Percentiles rank a stretch among this genome's conserved stretches.
Evolutionary conservation across 2,888 invertebrate genomes (phyloP).

Genomic region (Acanthoscelides obtectus): DNA sequence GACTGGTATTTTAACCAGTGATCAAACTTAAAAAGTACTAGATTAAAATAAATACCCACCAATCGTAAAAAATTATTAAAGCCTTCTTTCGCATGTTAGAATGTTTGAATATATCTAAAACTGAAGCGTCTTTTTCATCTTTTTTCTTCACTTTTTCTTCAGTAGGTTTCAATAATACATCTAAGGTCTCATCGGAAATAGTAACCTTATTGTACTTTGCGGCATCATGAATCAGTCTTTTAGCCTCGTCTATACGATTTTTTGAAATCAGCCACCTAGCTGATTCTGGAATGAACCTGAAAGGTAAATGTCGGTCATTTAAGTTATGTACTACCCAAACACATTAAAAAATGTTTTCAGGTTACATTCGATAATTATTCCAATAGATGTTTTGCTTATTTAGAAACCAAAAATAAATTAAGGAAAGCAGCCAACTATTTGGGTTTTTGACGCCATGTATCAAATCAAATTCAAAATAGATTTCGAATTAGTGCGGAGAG

Average conservation of each 20-base stretch:
- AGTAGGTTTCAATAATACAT: conserved; percentile 49
- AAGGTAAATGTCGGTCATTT: conserved; percentile 9
- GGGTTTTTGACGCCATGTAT: too few species aligned
- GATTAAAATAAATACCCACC: conserved; percentile 58
- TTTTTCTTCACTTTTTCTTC: conserved; percentile 26
- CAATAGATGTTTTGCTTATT: too few species aligned
- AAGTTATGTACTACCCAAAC: too few species aligned
- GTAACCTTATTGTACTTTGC: conserved; percentile 62
- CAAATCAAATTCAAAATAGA: too few species aligned
- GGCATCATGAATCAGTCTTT: conserved; percentile 56
- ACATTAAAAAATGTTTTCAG: too few species aligned
- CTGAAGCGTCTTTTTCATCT: conserved; percentile 21
- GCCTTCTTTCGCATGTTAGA: conserved; percentile 62
- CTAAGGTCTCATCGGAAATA: conserved; percentile 53
- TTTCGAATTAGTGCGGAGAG: too few species aligned
- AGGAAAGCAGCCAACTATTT: too few species aligned
- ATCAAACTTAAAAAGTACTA: too few species aligned
- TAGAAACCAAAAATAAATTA: too few species aligned
- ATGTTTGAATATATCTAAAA: conserved; percentile 56
- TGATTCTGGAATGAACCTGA: conserved; percentile 66
- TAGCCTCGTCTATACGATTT: conserved; percentile 59
- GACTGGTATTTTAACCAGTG: too few species aligned
- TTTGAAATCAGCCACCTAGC: conserved; percentile 67
- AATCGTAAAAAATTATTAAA: conserved; percentile 67
- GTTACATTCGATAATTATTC: too few species aligned